Percentiles rank a stretch among this genome's conserved stretches.
Evolutionary conservation across 2,888 invertebrate genomes (phyloP).

Genomic region (Meloe dianella): DNA sequence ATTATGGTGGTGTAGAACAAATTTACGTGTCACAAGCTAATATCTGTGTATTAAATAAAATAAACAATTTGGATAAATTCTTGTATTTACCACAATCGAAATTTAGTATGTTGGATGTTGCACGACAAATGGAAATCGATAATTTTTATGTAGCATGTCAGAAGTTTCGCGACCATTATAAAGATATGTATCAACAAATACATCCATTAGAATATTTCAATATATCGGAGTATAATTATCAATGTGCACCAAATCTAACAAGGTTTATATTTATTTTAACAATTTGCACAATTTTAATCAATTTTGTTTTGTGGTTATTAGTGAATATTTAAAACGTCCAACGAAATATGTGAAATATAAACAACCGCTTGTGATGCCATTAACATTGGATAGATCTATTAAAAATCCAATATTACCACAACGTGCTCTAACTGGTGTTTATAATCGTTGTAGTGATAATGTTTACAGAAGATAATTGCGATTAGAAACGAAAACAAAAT

Average conservation of each 20-base stretch:
- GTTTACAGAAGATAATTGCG: constrained; percentile 58
- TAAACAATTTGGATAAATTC: constrained; percentile 49
- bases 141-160: constrained; percentile 63
- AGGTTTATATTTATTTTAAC: constrained; percentile 43
- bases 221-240: constrained; percentile 61
- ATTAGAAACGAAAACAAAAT: constrained; percentile 66
- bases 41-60: constrained; percentile 50
- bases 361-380: constrained; percentile 64
- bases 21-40: constrained; percentile 56
- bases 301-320: constrained; percentile 49
- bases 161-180: constrained; percentile 67
- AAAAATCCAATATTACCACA: constrained; percentile 64
- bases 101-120: constrained; percentile 56
- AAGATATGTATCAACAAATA: constrained; percentile 64
- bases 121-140: constrained; percentile 58
- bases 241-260: constrained; percentile 66
- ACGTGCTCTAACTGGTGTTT: constrained; percentile 65
- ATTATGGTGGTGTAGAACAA: constrained; percentile 56
- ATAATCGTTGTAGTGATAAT: constrained; percentile 64
- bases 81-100: constrained; percentile 51
- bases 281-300: constrained; percentile 10
- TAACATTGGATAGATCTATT: constrained; percentile 61
- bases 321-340: constrained; percentile 65
- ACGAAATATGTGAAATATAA: constrained; percentile 66
- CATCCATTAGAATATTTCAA: constrained; percentile 68